Conservation (phyloP, 2,888 invertebrate genomes). For the Falcaria lacertinaria region DNA sequence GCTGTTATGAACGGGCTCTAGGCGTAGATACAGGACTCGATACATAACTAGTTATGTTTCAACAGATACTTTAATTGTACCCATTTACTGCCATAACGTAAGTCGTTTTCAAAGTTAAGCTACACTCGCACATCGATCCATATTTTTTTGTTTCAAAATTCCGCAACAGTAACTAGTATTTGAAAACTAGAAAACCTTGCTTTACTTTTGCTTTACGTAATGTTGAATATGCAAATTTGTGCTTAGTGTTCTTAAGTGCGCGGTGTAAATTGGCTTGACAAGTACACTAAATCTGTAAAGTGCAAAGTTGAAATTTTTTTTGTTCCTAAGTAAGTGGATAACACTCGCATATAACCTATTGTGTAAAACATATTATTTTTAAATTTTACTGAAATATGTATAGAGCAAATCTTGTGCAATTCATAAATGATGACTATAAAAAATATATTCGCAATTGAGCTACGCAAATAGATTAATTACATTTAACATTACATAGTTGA, state of each 20-base stretch:
- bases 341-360: neutral
- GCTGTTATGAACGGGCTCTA: constrained; percentile 46
- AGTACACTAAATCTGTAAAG: neutral
- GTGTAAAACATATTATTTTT: neutral
- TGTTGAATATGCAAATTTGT: neutral
- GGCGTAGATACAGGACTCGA: constrained; percentile 38
- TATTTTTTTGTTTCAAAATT: constrained; percentile 10
- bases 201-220: constrained; percentile 2
- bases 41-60: constrained; percentile 50
- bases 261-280: neutral
- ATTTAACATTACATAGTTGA: neutral
- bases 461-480: neutral
- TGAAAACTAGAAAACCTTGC: constrained; percentile 13
- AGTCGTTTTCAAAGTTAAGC: constrained; percentile 37
- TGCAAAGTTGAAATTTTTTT: neutral
- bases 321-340: neutral
- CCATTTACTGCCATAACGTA: constrained; percentile 44
- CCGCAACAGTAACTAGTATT: constrained; percentile 11
- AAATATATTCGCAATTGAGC: neutral
- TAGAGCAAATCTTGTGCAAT: neutral
- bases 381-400: neutral
- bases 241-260: neutral
- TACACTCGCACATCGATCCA: constrained; percentile 15
- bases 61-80: constrained; percentile 37
- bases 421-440: neutral